Evolutionary conservation across 1,140 invertebrate genomes (phyloP).

Genomic region (Drosophila burlai): DNA sequence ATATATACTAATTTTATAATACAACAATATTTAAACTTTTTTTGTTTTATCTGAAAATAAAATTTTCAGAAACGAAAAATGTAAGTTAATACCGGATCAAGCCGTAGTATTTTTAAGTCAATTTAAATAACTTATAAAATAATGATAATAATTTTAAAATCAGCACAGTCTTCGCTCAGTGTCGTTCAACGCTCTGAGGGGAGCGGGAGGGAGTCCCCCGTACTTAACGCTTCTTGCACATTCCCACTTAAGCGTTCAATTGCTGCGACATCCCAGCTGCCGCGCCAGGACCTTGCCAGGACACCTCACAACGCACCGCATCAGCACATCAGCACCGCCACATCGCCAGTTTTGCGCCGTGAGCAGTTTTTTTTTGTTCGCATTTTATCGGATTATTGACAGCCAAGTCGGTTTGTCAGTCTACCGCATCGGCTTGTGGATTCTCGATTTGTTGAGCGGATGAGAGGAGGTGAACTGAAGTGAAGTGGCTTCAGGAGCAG

Average conservation of each 20-base stretch:
- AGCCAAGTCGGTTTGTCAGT: slow-evolving; percentile 61
- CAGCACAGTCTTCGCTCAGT: background rate
- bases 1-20: too few relatives aligned
- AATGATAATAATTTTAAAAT: background rate
- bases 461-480: background rate
- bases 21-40: too few relatives aligned
- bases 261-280: slow-evolving; percentile 40
- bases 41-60: too few relatives aligned
- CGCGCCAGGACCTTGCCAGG: slow-evolving; percentile 8
- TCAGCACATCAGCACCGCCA: slow-evolving; percentile 1
- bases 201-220: slow-evolving; percentile 17
- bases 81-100: too few relatives aligned
- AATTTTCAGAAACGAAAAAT: too few relatives aligned
- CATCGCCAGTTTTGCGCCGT: slow-evolving; percentile 13
- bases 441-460: slow-evolving; percentile 11
- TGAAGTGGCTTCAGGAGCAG: slow-evolving; percentile 16
- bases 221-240: slow-evolving; percentile 70
- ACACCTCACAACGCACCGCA: slow-evolving; percentile 11
- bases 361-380: slow-evolving; percentile 44
- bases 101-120: too few relatives aligned
- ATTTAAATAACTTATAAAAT: too few relatives aligned
- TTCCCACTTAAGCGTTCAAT: slow-evolving; percentile 71
- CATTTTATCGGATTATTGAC: slow-evolving; percentile 80
- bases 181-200: background rate
- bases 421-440: slow-evolving; percentile 42